A percentile compares a stretch with the other conserved stretches of the same genome.
These are phyloP conservation scores for Psittacula echo DNA, from an alignment of 2,797 vertebrate species.

Conservation along the genomic window DNA sequence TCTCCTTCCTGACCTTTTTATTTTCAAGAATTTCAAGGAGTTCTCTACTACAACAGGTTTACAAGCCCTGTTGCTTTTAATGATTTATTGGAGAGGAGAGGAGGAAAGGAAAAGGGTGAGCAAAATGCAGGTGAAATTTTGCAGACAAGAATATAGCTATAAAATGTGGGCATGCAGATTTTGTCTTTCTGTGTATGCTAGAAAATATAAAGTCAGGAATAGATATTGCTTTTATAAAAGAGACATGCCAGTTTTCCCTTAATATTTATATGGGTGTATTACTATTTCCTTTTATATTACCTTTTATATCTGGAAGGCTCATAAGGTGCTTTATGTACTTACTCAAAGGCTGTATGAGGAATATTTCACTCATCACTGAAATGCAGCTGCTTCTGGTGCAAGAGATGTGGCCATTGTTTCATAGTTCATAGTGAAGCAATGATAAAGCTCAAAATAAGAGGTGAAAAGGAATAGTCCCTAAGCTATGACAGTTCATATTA, in stretches of 20 bases:
- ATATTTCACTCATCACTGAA: background rate
- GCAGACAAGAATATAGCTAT: background rate
- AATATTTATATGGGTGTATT: conserved; percentile 10
- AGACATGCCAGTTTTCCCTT: background rate
- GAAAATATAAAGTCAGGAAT: conserved; percentile 28
- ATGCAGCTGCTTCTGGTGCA: background rate
- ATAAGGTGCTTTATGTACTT: conserved; percentile 41
- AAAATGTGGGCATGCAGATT: conserved; percentile 8
- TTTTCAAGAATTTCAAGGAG: background rate
- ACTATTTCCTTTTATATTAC: conserved; percentile 14
- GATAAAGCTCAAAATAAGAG: background rate
- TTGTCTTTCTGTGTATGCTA: conserved; percentile 13
- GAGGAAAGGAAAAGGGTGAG: background rate
- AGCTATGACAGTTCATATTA: background rate
- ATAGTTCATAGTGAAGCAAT: background rate
- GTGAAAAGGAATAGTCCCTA: background rate
- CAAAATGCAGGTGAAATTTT: background rate
- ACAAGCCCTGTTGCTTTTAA: background rate
- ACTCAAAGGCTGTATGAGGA: background rate
- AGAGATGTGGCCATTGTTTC: background rate
- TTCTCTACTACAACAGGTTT: background rate
- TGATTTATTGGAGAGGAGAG: background rate
- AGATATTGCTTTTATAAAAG: conserved; percentile 22
- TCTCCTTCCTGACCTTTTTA: background rate
- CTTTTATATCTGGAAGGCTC: conserved; percentile 29